Base-by-base conservation (phyloP, 1,140 invertebrate species). In the Lordiphosa collinella region DNA sequence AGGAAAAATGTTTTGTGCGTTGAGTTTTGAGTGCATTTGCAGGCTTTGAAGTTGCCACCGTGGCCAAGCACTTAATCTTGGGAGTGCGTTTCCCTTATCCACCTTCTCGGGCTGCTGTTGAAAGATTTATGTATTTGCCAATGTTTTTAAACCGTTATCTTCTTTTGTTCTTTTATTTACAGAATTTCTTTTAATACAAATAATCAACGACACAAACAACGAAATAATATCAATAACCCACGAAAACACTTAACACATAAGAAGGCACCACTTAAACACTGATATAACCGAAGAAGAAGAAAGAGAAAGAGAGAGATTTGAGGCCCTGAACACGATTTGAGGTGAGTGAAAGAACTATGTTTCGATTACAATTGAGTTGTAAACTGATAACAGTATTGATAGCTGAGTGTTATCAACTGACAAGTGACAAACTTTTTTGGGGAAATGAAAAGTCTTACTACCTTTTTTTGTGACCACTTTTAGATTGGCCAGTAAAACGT, bases 1-100 rank as follows among this genome's bases (percentile, higher is more conserved):
- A 84, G 78, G 78, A 84, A 84, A 82, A 84, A 78, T 82, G 56
- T 57, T 61, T 70, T 55, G 44, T 66, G 49, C 56, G 69, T 66
- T 68, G 22, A 44, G 41, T 66, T 55, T 43, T 36, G 60, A 44
- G 58, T 68, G 71, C 58, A 61, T 53, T 54, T 36, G 50, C 63
- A 51, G 11, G 40, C 52, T 58, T 47, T 58, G 56, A 51, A 49
- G 63, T 47, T 58, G 52, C 51, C 34, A 54, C 65, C 32, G 65
- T 47, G 55, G 43, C 53, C 31, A 29, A 12, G 25, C 41, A 44
- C 41, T 44, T 44, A 44, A 44, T 44, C 41, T 36, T 18, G 32
- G 22, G n/a, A 37, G 22, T 49, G 50, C 38, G 55, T 51, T 44
- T 10, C 13, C 25, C 13, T 18, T 36, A 13, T 25, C 25, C 5